Percentiles rank a stretch among this genome's conserved stretches.
Conservation (phyloP, 2,113 vertebrate species). For the Leiothrix lutea region DNA sequence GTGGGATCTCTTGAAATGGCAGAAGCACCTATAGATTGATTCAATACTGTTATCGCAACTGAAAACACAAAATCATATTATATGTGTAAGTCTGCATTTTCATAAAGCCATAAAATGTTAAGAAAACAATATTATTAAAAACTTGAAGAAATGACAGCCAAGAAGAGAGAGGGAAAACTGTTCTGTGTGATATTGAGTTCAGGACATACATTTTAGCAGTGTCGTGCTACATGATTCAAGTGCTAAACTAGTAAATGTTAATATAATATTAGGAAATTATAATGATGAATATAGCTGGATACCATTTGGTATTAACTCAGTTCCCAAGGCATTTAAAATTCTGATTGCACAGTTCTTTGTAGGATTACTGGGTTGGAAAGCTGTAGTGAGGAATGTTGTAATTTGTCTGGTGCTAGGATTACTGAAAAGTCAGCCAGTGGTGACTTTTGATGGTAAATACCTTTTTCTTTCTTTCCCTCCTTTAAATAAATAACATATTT, state of each 20-base stretch:
- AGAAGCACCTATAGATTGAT: neutral
- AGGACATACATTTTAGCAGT: conserved; percentile 10
- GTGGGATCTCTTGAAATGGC: neutral
- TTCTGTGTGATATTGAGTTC: neutral
- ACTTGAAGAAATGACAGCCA: neutral
- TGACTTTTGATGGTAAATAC: neutral
- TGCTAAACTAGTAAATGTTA: conserved; percentile 44
- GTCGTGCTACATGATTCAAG: neutral
- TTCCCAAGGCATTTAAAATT: conserved; percentile 43
- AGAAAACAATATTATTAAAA: conserved; percentile 17
- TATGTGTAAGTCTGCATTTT: neutral
- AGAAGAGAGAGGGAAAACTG: neutral
- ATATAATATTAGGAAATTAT: conserved; percentile 55
- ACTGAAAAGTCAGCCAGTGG: neutral
- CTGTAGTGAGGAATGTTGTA: neutral
- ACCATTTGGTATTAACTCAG: conserved; percentile 46
- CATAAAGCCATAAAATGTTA: neutral
- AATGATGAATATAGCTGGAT: conserved; percentile 40
- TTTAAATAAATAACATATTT: neutral
- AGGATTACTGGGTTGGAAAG: conserved; percentile 35
- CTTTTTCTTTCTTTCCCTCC: fast-evolving
- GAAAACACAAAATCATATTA: neutral
- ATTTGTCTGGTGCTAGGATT: conserved; percentile 14
- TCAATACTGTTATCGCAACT: neutral
- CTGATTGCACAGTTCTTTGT: conserved; percentile 24